phyloP scores from a whole-genome alignment of 2,888 invertebrate genomes.

The Reticulitermes lucifugus region DNA sequence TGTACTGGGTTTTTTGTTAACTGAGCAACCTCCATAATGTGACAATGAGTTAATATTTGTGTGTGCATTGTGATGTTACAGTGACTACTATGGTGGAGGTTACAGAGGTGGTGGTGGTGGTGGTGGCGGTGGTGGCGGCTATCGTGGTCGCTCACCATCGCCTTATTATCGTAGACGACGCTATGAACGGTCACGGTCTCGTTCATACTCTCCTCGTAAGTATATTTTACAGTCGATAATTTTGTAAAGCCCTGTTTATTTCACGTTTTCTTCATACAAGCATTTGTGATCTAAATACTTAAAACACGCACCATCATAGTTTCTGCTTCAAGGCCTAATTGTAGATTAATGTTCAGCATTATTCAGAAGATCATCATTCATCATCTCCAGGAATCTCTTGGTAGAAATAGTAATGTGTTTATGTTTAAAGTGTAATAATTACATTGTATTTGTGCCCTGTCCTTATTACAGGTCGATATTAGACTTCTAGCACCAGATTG shows the following conservation, averaged over 20 bases:
- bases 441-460: conserved; percentile 51
- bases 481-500: conserved; percentile 42
- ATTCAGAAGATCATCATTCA: neutral
- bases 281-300: neutral
- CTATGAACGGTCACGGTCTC: conserved; percentile 80
- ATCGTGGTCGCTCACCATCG: conserved; percentile 72
- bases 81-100: neutral
- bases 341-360: neutral
- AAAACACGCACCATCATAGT: neutral
- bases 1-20: neutral
- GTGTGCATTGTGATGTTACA: too few relatives aligned
- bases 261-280: neutral
- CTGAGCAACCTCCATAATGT: neutral
- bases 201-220: conserved; percentile 86
- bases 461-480: conserved; percentile 67
- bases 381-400: neutral
- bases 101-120: conserved; percentile 52
- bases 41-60: too few relatives aligned
- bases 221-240: conserved; percentile 58
- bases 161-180: conserved; percentile 78
- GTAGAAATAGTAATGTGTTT: neutral
- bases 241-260: neutral
- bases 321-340: neutral
- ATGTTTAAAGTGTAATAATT: conserved; percentile 2
- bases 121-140: conserved; percentile 65